Conservation (phyloP, 2,797 vertebrate species). For the Podarcis siculus region DNA sequence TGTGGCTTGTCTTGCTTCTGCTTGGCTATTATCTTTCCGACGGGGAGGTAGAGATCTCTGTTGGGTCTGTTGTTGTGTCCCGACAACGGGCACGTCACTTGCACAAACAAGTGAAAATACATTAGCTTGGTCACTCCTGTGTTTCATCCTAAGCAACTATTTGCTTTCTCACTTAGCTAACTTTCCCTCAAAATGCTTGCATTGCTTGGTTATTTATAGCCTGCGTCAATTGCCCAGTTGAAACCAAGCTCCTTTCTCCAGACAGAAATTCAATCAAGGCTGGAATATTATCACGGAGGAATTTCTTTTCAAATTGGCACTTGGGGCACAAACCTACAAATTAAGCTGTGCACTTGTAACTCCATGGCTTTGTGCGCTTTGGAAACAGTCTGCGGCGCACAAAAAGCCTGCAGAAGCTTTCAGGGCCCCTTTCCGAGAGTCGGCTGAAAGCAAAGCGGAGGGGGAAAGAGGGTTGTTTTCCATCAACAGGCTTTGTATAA, state of each 20-base stretch:
- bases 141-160: conserved; percentile 12
- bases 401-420: conserved; percentile 41
- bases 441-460: conserved; percentile 1
- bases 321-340: conserved; percentile 50
- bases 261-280: conserved; percentile 39
- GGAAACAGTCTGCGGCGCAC: conserved; percentile 47
- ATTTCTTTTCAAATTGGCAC: conserved; percentile 52
- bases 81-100: background rate
- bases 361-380: conserved; percentile 28
- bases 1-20: background rate
- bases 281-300: conserved; percentile 42
- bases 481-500: background rate
- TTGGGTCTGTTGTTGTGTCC: background rate
- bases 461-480: background rate
- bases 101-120: background rate
- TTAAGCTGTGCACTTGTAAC: conserved; percentile 54
- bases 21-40: background rate
- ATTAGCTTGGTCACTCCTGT: background rate
- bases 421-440: conserved; percentile 24
- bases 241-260: conserved; percentile 45
- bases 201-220: conserved; percentile 45
- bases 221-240: conserved; percentile 21
- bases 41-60: background rate
- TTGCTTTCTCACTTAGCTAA: conserved; percentile 40
- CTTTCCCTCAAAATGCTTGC: conserved; percentile 13